phyloP scores from a whole-genome alignment of 2,113 vertebrate species.

The Cyanoderma ruficeps region DNA sequence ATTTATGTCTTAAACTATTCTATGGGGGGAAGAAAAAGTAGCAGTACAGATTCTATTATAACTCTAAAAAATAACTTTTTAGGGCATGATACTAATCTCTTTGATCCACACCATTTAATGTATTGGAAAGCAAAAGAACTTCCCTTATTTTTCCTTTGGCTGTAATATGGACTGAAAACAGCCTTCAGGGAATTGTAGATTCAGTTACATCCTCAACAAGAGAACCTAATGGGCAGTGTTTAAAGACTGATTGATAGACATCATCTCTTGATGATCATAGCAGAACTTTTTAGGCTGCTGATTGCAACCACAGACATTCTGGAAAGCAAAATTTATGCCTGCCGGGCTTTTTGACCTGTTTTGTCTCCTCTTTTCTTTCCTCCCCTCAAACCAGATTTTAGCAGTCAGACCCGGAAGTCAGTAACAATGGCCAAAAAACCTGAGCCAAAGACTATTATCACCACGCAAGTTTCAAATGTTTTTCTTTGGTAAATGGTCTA shows the following conservation, averaged over 20 bases:
- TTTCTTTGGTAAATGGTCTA: not conserved
- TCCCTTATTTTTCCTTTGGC: slow-evolving; percentile 25
- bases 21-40: not conserved
- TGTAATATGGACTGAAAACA: slow-evolving; percentile 27
- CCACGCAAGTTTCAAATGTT: not conserved
- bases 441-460: not conserved
- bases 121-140: slow-evolving; percentile 31
- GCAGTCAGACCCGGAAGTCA: not conserved
- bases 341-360: not conserved
- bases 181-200: slow-evolving; percentile 7
- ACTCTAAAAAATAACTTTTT: slow-evolving; percentile 8
- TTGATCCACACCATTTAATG: slow-evolving; percentile 40
- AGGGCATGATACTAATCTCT: slow-evolving; percentile 24
- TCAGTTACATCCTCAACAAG: slow-evolving; percentile 36
- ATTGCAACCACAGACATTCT: slow-evolving; percentile 57
- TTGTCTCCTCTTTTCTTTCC: slow-evolving; percentile 5
- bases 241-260: slow-evolving; percentile 61
- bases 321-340: slow-evolving; percentile 35
- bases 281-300: slow-evolving; percentile 55
- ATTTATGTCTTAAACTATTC: slow-evolving; percentile 11
- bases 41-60: not conserved
- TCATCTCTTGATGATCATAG: slow-evolving; percentile 63
- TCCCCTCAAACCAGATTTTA: slow-evolving; percentile 23
- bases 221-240: slow-evolving; percentile 8
- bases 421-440: not conserved